phyloP scores from a whole-genome alignment of 1,140 invertebrate species.

The Caerostris extrusa region DNA sequence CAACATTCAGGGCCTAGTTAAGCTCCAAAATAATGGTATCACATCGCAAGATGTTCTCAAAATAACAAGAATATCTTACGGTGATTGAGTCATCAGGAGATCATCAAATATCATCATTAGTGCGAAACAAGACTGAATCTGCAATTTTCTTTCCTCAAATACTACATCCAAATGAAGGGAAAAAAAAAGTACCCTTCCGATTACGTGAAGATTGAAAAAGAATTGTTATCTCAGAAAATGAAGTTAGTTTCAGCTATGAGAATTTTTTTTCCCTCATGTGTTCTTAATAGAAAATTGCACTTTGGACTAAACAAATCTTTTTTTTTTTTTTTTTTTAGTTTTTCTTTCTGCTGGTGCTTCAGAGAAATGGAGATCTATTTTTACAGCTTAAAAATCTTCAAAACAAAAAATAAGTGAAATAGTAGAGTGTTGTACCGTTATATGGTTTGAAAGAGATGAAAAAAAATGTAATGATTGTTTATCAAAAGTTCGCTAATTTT shows the following conservation, averaged over 20 bases:
- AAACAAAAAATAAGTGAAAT: not conserved
- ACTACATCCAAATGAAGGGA: not conserved
- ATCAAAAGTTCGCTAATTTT: too few species aligned
- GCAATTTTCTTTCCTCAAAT: not conserved
- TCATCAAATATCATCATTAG: constrained; percentile 38
- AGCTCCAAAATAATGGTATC: not conserved
- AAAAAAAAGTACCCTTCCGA: not conserved
- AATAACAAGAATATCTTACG: constrained; percentile 1
- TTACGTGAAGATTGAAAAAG: constrained; percentile 18
- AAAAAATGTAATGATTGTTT: too few species aligned
- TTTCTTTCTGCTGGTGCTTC: too few species aligned
- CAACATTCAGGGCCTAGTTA: not conserved
- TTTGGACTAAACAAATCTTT: not conserved
- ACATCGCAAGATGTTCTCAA: not conserved
- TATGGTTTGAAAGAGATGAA: too few species aligned
- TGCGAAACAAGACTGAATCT: constrained; percentile 10
- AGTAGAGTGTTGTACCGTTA: too few species aligned
- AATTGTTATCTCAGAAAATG: not conserved
- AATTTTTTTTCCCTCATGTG: not conserved
- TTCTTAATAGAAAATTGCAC: not conserved
- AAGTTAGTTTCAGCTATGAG: not conserved
- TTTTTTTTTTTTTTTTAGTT: not conserved
- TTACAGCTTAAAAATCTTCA: not conserved
- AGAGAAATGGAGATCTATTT: not conserved
- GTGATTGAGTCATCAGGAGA: constrained; percentile 1